Base-by-base conservation (phyloP, 2,797 vertebrate genomes). In the Propithecus perrieri region DNA sequence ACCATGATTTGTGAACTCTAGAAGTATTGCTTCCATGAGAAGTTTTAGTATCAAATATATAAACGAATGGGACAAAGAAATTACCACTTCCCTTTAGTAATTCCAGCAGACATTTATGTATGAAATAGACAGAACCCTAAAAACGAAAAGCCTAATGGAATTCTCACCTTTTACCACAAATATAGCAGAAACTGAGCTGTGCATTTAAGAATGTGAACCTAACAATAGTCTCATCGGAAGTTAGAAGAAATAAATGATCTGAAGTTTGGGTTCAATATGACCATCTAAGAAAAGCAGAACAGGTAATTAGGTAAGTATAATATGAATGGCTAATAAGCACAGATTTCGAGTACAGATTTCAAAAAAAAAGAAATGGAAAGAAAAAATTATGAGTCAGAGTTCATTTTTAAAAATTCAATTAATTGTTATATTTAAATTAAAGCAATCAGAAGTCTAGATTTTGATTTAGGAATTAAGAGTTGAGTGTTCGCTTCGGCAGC, bases 141-240 rank as follows among this genome's bases (percentile, higher is more conserved):
- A 95, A 95, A 84, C n/a, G 28, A 92, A 96, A 97, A 93, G 85
- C 87, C 94, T 98, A 95, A 85, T 50, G 38, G 71, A 96, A 91
- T 96, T 90, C 94, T 97, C 97, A 97, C 94, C 89, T 97, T 97
- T 97, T 35, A 96, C 84, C 94, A 97, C 35, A 97, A 96, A 96
- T 89, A 96, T 0, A 97, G 91, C 74, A 96, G 94, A 97, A 96
- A 92, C 76, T 97, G 91, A 97, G 92, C 46, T 20, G 46, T 91
- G 80, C 83, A 87, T 84, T 96, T 97, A 94, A 98, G 96, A 97
- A 96, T 94, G 84, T 95, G 72, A 98, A 89, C 87, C 94, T 97
- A 98, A 94, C 92, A 93, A 94, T 26, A 97, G 86, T 83, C 55
- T 96, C 91, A 95, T 22, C 92, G 85, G 90, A 92, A 96, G 83